Evolutionary conservation across 2,888 invertebrate species (phyloP).

Genomic region (Buathra laborator): DNA sequence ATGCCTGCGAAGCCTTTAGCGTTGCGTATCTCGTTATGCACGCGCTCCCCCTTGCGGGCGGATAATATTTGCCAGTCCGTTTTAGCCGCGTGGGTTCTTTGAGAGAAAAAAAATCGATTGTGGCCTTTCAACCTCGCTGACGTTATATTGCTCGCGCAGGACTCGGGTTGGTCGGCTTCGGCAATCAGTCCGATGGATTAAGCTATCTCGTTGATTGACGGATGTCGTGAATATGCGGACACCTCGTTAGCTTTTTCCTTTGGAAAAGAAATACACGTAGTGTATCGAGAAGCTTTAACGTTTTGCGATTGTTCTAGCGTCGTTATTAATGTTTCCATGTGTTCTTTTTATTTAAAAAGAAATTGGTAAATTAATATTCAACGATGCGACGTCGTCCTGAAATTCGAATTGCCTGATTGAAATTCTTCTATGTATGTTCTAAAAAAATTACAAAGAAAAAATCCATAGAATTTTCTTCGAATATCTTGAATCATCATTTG

Average conservation of each 20-base stretch:
- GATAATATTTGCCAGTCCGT: constrained; percentile 25
- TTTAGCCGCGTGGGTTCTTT: constrained; percentile 12
- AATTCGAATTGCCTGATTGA: no score
- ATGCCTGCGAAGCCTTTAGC: background rate
- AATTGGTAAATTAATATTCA: no score
- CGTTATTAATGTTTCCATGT: no score
- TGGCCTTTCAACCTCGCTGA: constrained; percentile 1
- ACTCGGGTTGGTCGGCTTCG: background rate
- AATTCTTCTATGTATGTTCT: no score
- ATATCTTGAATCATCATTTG: no score
- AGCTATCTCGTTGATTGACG: constrained; percentile 6
- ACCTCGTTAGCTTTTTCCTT: background rate
- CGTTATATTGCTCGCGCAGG: background rate
- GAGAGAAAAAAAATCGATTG: constrained; percentile 15
- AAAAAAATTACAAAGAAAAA: no score
- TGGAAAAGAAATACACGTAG: no score
- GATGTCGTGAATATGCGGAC: constrained; percentile 3
- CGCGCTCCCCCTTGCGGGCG: constrained; percentile 1
- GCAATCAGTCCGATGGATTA: background rate
- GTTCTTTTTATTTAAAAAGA: no score
- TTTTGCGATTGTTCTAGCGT: no score
- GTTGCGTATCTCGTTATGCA: constrained; percentile 26
- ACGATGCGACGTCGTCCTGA: no score
- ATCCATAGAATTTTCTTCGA: no score
- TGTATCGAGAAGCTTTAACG: no score